Conservation (phyloP, 2,113 vertebrate genomes). For the Excalfactoria chinensis region DNA sequence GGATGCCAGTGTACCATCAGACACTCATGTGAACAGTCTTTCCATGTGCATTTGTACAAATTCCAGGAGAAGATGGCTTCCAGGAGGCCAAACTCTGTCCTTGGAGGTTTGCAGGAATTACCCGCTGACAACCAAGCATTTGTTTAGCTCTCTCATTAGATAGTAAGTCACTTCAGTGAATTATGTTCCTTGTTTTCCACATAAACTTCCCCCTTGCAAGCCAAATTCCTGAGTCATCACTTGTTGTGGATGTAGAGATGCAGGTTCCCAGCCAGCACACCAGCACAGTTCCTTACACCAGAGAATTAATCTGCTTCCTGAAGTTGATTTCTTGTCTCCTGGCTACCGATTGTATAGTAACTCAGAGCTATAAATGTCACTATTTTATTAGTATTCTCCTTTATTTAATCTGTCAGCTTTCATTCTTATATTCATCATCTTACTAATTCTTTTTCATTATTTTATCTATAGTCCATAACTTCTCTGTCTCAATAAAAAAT, state of each 20-base stretch:
- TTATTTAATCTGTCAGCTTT: not conserved
- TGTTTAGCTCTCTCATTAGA: not conserved
- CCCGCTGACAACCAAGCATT: not conserved
- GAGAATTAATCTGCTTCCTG: not conserved
- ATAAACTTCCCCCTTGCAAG: not conserved
- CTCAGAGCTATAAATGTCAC: not conserved
- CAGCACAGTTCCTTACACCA: not conserved
- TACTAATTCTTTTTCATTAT: not conserved
- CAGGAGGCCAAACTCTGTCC: not conserved
- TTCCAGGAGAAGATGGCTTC: not conserved
- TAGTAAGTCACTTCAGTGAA: not conserved
- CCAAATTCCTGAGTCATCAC: not conserved
- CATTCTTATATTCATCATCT: not conserved
- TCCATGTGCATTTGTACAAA: not conserved
- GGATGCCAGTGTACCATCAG: not conserved
- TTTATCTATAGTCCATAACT: not conserved
- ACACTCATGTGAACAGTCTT: not conserved
- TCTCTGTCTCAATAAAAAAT: not conserved
- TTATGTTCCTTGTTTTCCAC: not conserved
- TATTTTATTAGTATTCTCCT: not conserved
- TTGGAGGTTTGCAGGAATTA: not conserved
- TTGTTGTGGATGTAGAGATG: not conserved
- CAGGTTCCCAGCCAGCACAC: not conserved
- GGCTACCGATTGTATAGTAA: not conserved
- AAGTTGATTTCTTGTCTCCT: not conserved